These are phyloP conservation scores for Ptychodera flava DNA, from an alignment of 35 echinoderm and acorn worm genomes.

Conservation along the genomic window DNA sequence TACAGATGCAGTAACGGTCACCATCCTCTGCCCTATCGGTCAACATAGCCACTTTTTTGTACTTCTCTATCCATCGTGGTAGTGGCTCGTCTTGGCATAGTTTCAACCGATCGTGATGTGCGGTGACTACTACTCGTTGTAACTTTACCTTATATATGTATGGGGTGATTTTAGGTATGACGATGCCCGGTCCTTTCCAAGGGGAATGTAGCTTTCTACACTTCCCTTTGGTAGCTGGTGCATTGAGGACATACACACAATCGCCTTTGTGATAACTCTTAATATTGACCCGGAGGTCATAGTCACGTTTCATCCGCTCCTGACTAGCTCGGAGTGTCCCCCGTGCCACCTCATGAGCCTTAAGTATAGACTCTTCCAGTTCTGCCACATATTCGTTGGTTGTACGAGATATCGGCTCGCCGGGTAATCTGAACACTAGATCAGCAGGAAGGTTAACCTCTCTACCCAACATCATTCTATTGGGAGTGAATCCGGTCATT, in stretches of 20 bases:
- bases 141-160: too few relatives aligned
- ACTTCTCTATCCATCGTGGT: too few relatives aligned
- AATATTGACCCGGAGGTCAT: not conserved
- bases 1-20: too few relatives aligned
- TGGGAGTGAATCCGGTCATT: slow-evolving; percentile 16
- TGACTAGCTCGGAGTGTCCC: not conserved
- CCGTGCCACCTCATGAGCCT: not conserved
- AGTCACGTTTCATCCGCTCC: not conserved
- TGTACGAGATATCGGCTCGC: not conserved
- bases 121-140: too few relatives aligned
- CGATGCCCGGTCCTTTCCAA: too few relatives aligned
- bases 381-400: not conserved
- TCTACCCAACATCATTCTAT: slow-evolving; percentile 20
- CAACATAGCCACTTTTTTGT: too few relatives aligned
- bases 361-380: not conserved
- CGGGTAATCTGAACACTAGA: not conserved
- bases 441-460: slow-evolving; percentile 15
- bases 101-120: too few relatives aligned
- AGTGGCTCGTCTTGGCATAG: too few relatives aligned
- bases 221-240: not conserved
- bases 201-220: not conserved
- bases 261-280: not conserved
- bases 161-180: too few relatives aligned
- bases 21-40: too few relatives aligned
- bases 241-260: not conserved